Conservation (phyloP, 1,140 invertebrate species). For the Cotesia vestalis region DNA sequence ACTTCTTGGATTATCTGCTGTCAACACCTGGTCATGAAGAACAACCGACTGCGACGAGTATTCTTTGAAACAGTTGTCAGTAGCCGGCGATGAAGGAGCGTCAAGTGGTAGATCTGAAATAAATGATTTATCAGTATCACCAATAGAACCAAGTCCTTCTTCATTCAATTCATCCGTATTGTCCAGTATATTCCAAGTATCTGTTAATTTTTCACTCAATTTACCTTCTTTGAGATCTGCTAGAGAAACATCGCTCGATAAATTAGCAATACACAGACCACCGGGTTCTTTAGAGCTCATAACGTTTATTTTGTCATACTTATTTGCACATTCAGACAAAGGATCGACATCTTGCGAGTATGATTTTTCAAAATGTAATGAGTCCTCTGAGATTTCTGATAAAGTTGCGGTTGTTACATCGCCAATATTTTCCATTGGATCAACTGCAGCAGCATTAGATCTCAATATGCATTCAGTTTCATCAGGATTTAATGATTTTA, state of each 20-base stretch:
- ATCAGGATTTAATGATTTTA: too few relatives aligned
- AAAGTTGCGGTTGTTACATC: background rate
- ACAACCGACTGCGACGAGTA: constrained; percentile 21
- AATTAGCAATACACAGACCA: too few relatives aligned
- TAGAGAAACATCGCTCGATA: too few relatives aligned
- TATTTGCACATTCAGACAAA: background rate
- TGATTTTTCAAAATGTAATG: background rate
- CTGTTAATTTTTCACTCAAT: too few relatives aligned
- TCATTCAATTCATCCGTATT: too few relatives aligned
- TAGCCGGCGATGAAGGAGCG: background rate
- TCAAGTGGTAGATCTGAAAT: background rate
- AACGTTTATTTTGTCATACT: background rate
- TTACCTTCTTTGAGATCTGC: too few relatives aligned
- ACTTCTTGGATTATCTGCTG: constrained; percentile 15
- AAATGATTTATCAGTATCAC: too few relatives aligned
- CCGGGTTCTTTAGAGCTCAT: too few relatives aligned
- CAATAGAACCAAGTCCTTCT: too few relatives aligned
- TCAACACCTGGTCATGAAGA: constrained; percentile 24
- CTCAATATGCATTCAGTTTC: too few relatives aligned
- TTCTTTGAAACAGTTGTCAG: constrained; percentile 18
- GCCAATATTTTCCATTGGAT: background rate
- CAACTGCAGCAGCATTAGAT: too few relatives aligned
- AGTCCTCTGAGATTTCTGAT: background rate
- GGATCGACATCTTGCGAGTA: background rate
- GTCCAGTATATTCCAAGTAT: too few relatives aligned